Evolutionary conservation across 2,888 invertebrate species (phyloP).

Genomic region (Eudemis profundana): DNA sequence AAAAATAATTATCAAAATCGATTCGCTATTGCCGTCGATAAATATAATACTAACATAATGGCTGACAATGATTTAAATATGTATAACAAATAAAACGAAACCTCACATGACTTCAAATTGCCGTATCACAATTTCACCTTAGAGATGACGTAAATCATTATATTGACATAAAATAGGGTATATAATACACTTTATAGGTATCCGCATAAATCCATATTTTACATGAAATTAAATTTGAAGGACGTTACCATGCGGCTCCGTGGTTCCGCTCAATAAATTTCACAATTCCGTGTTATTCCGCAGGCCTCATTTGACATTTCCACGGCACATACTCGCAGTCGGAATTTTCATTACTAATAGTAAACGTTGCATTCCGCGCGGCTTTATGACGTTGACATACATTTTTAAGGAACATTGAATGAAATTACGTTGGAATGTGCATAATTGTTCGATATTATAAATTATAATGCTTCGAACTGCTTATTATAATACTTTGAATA

Average conservation of each 20-base stretch:
- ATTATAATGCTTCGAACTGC: slow-evolving; percentile 6
- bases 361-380: slow-evolving; percentile 15
- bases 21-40: too few species aligned
- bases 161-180: too few species aligned
- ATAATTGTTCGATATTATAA: slow-evolving; percentile 1
- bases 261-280: slow-evolving; percentile 23
- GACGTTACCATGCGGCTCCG: slow-evolving; percentile 23
- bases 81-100: too few species aligned
- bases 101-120: too few species aligned
- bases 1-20: too few species aligned
- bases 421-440: background rate
- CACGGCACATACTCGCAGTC: slow-evolving; percentile 11
- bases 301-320: slow-evolving; percentile 30
- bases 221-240: slow-evolving; percentile 30
- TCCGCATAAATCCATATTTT: slow-evolving; percentile 25
- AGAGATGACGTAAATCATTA: too few species aligned
- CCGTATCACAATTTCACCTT: too few species aligned
- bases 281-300: slow-evolving; percentile 18
- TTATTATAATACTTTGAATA: background rate
- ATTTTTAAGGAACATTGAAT: slow-evolving; percentile 19
- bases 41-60: too few species aligned
- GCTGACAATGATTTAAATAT: too few species aligned
- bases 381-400: slow-evolving; percentile 17
- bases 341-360: slow-evolving; percentile 25
- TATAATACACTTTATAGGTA: slow-evolving; percentile 22